Evolutionary conservation across 2,888 invertebrate species (phyloP), one percentile per base, ranked within the genome.

Genomic region (Pristionchus exspectatus): DNA sequence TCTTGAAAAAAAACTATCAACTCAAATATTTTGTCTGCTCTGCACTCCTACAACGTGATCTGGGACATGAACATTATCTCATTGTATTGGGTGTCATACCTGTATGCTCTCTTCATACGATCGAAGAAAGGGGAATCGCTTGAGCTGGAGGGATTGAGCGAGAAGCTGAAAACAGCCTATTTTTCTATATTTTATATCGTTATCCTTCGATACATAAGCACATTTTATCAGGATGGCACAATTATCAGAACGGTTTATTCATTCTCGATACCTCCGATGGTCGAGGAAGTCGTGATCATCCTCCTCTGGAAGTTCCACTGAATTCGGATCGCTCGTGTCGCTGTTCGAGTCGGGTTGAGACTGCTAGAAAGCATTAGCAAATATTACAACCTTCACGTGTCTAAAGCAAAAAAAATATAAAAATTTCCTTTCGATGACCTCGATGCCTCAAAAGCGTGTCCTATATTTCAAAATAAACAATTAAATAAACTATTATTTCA

Each of bases 81-180:
- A 54, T 69, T 74, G 4, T 38, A 38, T 38, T 38, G 38, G 3
- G 38, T 38, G 5, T 38, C 38, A 38, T 7, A 81, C 81, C 81
- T 81, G 54, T 81, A 81, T 14, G 81, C 81, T 50, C 81, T 44
- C 50, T 54, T 81, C 81, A 81, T 50, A 3, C 81, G 81, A 33
- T 81, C 81, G 50, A 81, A 81, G 44, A 77, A 77, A 1, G 74
- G 74, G 0, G 74, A 38, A 24, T 77, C 74, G 24, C 3, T 77
- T 12, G 74, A 44, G 27, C 21, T 18, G 5, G 74, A 44, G 21
- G 74, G 24, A 44, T 24, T 30, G 9, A 77, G 74, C 14, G 74
- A 77, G 74, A 77, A 77, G 38, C 74, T 77, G 74, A 24, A 77
- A 77, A 18, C 5, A 59, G 59, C 14, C n/a, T n/a, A n/a, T n/a